Conservation (phyloP, 2,797 vertebrate genomes). For the Brotula barbata region DNA sequence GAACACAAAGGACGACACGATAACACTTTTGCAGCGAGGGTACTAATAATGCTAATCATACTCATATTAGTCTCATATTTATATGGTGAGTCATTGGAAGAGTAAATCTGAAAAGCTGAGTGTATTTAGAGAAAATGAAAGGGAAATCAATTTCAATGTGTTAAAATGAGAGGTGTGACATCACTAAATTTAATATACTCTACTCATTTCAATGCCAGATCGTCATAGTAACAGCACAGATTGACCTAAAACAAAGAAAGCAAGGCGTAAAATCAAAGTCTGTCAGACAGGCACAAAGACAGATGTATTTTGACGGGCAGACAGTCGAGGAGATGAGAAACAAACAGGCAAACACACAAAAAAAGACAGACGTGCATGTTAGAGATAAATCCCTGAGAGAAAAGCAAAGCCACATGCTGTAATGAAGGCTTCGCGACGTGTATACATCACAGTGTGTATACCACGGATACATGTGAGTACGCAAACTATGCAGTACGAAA, state of each 20-base stretch:
- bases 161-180: not conserved
- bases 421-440: slow-evolving; percentile 53
- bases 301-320: slow-evolving; percentile 35
- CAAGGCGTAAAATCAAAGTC: slow-evolving; percentile 17
- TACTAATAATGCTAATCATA: too few relatives aligned
- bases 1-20: slow-evolving; percentile 6
- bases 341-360: not conserved
- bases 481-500: slow-evolving; percentile 37
- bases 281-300: slow-evolving; percentile 10
- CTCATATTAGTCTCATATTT: slow-evolving; percentile 6
- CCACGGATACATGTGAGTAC: slow-evolving; percentile 30
- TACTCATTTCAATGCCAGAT: slow-evolving; percentile 8
- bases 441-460: slow-evolving; percentile 29
- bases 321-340: slow-evolving; percentile 5
- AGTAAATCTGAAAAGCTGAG: not conserved
- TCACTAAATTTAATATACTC: not conserved
- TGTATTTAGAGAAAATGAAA: slow-evolving; percentile 11
- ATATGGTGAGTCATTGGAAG: not conserved
- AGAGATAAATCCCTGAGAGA: slow-evolving; percentile 43
- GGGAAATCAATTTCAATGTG: not conserved
- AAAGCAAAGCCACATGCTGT: slow-evolving; percentile 45
- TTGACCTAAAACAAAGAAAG: slow-evolving; percentile 7
- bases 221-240: slow-evolving; percentile 15
- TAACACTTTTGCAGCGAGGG: not conserved
- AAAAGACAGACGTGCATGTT: slow-evolving; percentile 27